A percentile compares a stretch with the other conserved stretches of the same genome.
phyloP scores from a whole-genome alignment of 2,888 invertebrate genomes.

The Pocota personata region DNA sequence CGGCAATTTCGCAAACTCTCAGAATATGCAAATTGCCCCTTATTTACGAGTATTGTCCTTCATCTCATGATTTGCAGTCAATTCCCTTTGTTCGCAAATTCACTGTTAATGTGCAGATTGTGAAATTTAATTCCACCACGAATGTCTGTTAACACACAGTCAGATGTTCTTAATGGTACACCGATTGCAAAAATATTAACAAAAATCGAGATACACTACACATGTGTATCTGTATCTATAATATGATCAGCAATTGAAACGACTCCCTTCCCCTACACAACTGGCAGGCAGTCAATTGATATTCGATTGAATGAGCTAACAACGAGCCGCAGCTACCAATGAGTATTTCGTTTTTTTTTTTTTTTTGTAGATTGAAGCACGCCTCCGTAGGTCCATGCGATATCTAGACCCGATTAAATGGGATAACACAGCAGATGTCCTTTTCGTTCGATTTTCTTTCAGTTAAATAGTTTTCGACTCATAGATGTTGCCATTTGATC shows the following conservation, averaged over 20 bases:
- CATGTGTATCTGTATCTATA: slow-evolving; percentile 7
- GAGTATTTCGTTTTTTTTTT: background rate
- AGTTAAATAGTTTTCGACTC: background rate
- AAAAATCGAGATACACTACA: background rate
- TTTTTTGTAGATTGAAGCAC: background rate
- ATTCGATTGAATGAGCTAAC: slow-evolving; percentile 16
- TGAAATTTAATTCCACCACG: slow-evolving; percentile 26
- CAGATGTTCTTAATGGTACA: slow-evolving; percentile 16
- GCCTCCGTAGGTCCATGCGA: slow-evolving; percentile 16
- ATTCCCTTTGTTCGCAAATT: background rate
- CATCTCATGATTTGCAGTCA: background rate
- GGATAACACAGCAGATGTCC: slow-evolving; percentile 30
- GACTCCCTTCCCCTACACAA: slow-evolving; percentile 20
- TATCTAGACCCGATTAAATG: slow-evolving; percentile 12
- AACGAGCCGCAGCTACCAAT: slow-evolving; percentile 6
- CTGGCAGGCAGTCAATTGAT: slow-evolving; percentile 26
- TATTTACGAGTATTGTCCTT: no score
- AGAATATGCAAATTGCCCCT: background rate
- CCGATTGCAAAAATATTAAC: slow-evolving; percentile 15
- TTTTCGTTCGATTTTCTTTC: slow-evolving; percentile 10
- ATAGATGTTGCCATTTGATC: slow-evolving; percentile 36
- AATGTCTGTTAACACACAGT: background rate
- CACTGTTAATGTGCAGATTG: background rate
- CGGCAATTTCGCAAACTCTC: background rate
- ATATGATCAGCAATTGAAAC: slow-evolving; percentile 25